A percentile compares a stretch with the other conserved stretches of the same genome.
Conservation (phyloP, 1,140 invertebrate genomes). For the Rhagoletis pomonella region DNA sequence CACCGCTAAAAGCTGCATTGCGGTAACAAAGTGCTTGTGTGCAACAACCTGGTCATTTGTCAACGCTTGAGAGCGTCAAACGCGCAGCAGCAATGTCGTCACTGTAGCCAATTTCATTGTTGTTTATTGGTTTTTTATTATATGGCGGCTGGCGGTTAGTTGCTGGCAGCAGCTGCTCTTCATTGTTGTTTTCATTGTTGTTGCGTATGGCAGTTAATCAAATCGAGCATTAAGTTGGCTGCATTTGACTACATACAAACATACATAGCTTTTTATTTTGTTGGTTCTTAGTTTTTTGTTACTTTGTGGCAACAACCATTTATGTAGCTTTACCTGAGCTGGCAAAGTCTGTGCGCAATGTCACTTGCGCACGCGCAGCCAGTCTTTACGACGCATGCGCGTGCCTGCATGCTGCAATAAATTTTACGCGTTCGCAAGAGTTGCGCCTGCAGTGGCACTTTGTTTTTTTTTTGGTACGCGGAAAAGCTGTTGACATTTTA, state of each 20-base stretch:
- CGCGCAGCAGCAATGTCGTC: neutral
- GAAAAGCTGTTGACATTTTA: conserved; percentile 17
- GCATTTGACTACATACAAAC: neutral
- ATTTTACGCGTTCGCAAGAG: neutral
- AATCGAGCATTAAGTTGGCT: conserved; percentile 19
- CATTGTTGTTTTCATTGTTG: neutral
- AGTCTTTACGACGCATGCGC: neutral
- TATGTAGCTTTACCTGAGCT: neutral
- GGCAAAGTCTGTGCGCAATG: neutral
- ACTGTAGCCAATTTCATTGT: neutral
- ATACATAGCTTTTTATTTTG: neutral
- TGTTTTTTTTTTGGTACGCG: neutral
- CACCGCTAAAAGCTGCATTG: conserved; percentile 24
- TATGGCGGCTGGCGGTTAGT: neutral
- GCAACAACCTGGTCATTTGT: conserved; percentile 30
- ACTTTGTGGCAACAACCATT: neutral
- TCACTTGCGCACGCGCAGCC: conserved; percentile 23
- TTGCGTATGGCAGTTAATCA: conserved; percentile 21
- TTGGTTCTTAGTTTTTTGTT: neutral
- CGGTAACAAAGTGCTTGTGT: neutral
- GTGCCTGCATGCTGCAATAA: conserved; percentile 18
- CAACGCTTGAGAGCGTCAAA: conserved; percentile 34
- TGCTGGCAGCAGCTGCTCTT: neutral
- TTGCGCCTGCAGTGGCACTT: neutral
- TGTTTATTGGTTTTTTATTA: conserved; percentile 20